These are phyloP conservation scores for Gymnorhina tibicen DNA, from an alignment of 2,113 vertebrate species.

Conservation along the genomic window DNA sequence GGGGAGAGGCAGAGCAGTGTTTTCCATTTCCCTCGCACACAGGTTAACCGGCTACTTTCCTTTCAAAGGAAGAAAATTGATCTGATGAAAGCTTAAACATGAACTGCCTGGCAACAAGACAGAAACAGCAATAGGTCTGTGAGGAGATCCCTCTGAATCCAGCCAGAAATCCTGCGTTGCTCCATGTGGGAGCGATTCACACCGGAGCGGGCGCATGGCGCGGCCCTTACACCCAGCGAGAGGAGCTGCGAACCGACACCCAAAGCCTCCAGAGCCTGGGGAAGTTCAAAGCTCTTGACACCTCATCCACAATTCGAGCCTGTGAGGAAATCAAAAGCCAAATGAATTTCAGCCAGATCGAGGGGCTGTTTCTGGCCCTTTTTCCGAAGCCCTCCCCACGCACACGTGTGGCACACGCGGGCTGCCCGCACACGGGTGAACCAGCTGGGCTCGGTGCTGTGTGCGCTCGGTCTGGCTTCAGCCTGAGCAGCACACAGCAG, in stretches of 20 bases:
- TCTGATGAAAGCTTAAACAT: constrained; percentile 14
- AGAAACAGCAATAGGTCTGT: neutral
- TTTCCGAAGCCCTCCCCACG: neutral
- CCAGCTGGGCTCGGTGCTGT: fast-evolving
- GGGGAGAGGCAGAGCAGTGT: neutral
- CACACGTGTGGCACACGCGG: fast-evolving
- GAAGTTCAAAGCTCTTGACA: neutral
- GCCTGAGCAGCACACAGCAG: neutral
- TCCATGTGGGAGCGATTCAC: neutral
- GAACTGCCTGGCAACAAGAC: neutral
- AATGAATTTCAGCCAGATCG: neutral
- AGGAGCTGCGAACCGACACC: neutral
- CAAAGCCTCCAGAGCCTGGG: neutral
- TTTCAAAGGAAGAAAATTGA: constrained; percentile 7
- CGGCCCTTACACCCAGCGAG: neutral
- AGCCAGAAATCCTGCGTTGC: neutral
- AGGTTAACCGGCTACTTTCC: neutral
- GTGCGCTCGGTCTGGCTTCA: neutral
- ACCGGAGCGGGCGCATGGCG: fast-evolving
- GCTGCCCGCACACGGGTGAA: fast-evolving
- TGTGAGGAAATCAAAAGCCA: neutral
- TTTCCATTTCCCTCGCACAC: neutral
- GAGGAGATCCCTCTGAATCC: neutral
- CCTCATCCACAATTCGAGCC: neutral
- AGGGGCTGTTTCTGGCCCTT: neutral